Evolutionary conservation across 1,140 invertebrate species (phyloP).

Genomic region (Spodoptera frugiperda): DNA sequence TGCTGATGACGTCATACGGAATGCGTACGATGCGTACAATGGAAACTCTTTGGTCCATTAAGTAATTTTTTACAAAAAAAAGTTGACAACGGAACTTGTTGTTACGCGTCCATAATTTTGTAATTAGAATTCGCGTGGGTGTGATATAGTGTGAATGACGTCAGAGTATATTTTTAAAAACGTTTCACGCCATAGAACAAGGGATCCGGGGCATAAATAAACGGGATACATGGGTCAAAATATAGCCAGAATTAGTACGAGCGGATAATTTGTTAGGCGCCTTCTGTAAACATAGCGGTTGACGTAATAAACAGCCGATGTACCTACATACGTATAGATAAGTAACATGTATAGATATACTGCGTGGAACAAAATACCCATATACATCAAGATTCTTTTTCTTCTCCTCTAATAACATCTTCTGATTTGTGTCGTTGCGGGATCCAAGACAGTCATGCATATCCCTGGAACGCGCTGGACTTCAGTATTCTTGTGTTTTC

Average conservation of each 20-base stretch:
- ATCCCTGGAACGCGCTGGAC: too few species aligned
- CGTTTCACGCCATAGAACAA: constrained; percentile 29
- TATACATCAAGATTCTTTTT: too few species aligned
- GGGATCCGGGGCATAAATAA: constrained; percentile 20
- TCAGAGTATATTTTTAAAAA: constrained; percentile 17
- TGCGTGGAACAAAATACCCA: too few species aligned
- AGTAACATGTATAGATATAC: neutral
- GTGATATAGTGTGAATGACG: constrained; percentile 14
- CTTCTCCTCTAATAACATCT: too few species aligned
- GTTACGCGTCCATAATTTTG: neutral
- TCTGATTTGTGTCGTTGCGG: too few species aligned
- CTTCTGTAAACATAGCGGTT: constrained; percentile 31
- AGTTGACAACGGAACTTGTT: constrained; percentile 17
- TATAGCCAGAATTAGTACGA: constrained; percentile 30
- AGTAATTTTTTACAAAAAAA: neutral
- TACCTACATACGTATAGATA: neutral
- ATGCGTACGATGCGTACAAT: too few species aligned
- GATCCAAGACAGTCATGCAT: too few species aligned
- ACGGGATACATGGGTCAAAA: constrained; percentile 22
- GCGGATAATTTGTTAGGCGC: constrained; percentile 28
- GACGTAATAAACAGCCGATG: constrained; percentile 25
- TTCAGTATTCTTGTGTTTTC: too few species aligned
- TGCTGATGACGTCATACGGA: too few species aligned
- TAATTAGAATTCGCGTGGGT: constrained; percentile 21
- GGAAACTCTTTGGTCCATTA: neutral